Evolutionary conservation across 2,113 vertebrate genomes (phyloP), one percentile per base, ranked within the genome.

Genomic region (Myxocyprinus asiaticus): DNA sequence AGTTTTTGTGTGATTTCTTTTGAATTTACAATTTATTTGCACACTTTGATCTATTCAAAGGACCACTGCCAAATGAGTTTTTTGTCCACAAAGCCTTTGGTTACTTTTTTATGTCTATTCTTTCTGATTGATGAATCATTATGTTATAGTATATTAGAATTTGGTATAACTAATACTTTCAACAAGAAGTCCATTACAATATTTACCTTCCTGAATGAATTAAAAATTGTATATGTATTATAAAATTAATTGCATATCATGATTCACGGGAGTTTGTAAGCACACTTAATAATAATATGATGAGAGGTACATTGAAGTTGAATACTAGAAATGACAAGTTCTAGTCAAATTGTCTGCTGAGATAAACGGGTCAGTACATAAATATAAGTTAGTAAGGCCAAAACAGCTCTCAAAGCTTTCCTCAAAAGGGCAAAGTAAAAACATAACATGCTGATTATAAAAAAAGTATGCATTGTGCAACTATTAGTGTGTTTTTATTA

Each of bases 61-160:
- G 80, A 76, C 85, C 82, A 85, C 86, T 89, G 86, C 85, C 88
- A 90, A 83, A 80, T 67, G 17, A 82, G 56, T 62, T 59, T 33
- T 9, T 44, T 69, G 4, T 70, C 63, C 48, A 75, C 68, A 43
- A 76, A 63, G 53, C 79, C 76, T 84, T 82, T 79, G 55, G 6
- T 79, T 58, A n/a, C 66, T 72, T 73, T n/a, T 67, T 14, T 62
- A 22, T 81, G 58, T 80, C 56, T 43, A 47, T 33, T 33, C 22
- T 33, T 1, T 33, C 22, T 33, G 3, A 33, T 43, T 55, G 48
- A 5, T 17, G 9, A 55, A 47, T 51, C 0, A 14, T 59, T 67
- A 6, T 15, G 14, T 58, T 7, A 9, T 7, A 17, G 11, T 74
- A 45, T n/a, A 55, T 1, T 14, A 45, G 4, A 61, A 15, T 9